phyloP scores from a whole-genome alignment of 2,113 vertebrate species.

The Pygoscelis antarcticus region DNA sequence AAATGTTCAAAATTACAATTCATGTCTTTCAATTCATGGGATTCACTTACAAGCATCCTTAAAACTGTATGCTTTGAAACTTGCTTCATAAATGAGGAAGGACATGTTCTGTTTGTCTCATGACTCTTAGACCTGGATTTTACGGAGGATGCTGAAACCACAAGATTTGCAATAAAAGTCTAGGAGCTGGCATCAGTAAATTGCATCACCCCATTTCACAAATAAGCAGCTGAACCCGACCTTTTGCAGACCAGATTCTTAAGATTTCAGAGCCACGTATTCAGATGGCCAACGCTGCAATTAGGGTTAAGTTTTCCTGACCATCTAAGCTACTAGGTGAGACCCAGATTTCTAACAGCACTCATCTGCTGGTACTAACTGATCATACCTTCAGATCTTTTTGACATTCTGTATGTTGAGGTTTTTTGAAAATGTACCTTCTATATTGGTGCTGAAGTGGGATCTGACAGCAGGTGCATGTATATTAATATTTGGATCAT shows the following conservation, averaged over 20 bases:
- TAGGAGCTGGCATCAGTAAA: background rate
- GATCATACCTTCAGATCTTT: background rate
- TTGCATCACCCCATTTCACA: background rate
- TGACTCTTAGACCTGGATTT: background rate
- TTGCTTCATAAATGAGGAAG: background rate
- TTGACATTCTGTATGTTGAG: background rate
- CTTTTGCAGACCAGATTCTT: background rate
- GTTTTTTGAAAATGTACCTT: background rate
- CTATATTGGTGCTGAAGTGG: background rate
- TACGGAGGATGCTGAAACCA: background rate
- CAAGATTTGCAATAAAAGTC: background rate
- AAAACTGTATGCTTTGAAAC: background rate
- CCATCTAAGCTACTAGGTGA: background rate
- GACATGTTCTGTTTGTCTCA: background rate
- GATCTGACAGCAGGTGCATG: background rate
- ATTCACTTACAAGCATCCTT: background rate
- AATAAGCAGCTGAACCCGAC: background rate
- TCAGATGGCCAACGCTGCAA: background rate
- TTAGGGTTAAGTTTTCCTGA: background rate
- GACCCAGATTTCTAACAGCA: background rate
- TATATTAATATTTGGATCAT: background rate
- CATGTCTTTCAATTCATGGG: background rate
- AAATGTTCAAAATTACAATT: background rate
- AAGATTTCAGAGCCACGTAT: background rate
- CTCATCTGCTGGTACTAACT: background rate